These are phyloP conservation scores for Melitaea cinxia DNA, from an alignment of 1,140 invertebrate species.

Conservation along the genomic window DNA sequence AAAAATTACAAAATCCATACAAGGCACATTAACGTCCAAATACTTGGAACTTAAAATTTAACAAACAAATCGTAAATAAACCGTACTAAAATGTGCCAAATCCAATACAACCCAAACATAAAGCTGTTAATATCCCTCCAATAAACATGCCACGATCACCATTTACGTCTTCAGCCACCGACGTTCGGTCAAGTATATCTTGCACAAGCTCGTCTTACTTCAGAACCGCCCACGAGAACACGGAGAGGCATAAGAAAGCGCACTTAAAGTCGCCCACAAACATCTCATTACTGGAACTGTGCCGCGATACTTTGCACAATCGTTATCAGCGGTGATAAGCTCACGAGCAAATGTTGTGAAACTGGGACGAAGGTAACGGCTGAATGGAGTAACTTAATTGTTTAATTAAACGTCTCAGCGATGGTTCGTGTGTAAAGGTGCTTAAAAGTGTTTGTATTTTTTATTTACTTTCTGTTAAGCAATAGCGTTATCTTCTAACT, in stretches of 20 bases:
- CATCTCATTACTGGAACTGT: slow-evolving; percentile 14
- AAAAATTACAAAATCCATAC: not conserved
- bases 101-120: slow-evolving; percentile 1
- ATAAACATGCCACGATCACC: slow-evolving; percentile 22
- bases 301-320: slow-evolving; percentile 42
- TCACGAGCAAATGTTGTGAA: slow-evolving; percentile 42
- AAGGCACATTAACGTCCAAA: slow-evolving; percentile 17
- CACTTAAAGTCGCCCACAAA: slow-evolving; percentile 31
- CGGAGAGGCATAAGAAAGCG: slow-evolving; percentile 12
- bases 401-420: slow-evolving; percentile 18
- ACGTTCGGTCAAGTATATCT: slow-evolving; percentile 19
- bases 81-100: not conserved
- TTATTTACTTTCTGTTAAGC: not conserved
- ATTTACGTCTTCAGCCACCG: slow-evolving; percentile 13
- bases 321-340: slow-evolving; percentile 47
- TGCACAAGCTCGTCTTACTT: slow-evolving; percentile 14
- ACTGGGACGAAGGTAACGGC: slow-evolving; percentile 42
- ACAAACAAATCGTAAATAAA: slow-evolving; percentile 1
- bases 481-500: too few relatives aligned
- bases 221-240: slow-evolving; percentile 5
- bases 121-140: not conserved
- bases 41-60: slow-evolving; percentile 1
- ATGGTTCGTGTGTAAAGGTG: not conserved
- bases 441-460: not conserved
- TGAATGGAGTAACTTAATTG: slow-evolving; percentile 25